These are phyloP conservation scores for Rhyzopertha dominica DNA, from an alignment of 1,140 invertebrate species.

Conservation along the genomic window DNA sequence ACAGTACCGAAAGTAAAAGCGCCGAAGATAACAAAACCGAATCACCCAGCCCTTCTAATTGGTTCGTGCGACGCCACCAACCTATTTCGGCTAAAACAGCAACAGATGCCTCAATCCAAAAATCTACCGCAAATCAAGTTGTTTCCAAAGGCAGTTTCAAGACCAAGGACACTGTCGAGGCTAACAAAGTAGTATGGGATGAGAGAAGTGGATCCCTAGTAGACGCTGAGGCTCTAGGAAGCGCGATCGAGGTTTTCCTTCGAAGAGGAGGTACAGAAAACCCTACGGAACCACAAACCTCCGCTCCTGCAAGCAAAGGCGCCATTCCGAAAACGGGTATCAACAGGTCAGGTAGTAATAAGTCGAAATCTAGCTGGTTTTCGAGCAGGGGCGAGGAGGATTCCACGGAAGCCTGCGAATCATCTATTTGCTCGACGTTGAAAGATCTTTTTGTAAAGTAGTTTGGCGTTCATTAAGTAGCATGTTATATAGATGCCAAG, in stretches of 20 bases:
- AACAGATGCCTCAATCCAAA: no score
- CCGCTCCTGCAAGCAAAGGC: conserved; percentile 39
- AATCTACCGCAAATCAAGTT: no score
- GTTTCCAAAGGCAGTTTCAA: no score
- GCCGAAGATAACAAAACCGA: conserved; percentile 29
- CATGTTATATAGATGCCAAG: conserved; percentile 4
- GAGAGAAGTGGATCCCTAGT: conserved; percentile 66
- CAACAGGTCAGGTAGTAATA: conserved; percentile 31
- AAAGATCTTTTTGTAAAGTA: conserved; percentile 80
- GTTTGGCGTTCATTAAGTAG: conserved; percentile 2
- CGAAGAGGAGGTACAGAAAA: conserved; percentile 47
- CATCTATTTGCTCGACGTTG: conserved; percentile 70
- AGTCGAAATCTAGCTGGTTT: conserved; percentile 48
- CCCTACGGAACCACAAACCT: conserved; percentile 42
- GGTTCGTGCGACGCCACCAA: conserved; percentile 70
- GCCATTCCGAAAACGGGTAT: conserved; percentile 42
- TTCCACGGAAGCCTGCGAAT: conserved; percentile 62
- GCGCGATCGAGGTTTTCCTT: conserved; percentile 75
- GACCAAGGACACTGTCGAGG: conserved; percentile 43
- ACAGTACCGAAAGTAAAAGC: conserved; percentile 46
- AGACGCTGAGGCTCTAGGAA: conserved; percentile 70
- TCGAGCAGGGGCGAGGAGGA: conserved; percentile 55
- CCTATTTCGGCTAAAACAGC: conserved; percentile 47
- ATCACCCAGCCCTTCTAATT: conserved; percentile 54
- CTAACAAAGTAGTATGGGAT: conserved; percentile 62